These are phyloP conservation scores for Nymphalis c-album DNA, from an alignment of 2,888 invertebrate species.

Conservation along the genomic window DNA sequence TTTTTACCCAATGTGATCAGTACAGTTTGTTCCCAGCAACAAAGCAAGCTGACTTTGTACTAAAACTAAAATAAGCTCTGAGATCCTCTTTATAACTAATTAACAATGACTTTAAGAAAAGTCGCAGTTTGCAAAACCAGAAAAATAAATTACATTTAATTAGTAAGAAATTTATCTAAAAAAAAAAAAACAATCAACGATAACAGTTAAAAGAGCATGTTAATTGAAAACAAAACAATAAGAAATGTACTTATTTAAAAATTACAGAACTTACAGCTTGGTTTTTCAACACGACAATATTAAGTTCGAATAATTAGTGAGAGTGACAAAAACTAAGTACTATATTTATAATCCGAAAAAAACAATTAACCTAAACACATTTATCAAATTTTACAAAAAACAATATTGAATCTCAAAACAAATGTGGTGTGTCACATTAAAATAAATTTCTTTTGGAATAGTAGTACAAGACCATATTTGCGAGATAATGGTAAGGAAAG, in stretches of 20 bases:
- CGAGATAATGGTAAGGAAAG: too few relatives aligned
- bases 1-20: conserved; percentile 1
- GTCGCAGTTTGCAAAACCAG: neutral
- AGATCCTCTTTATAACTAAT: conserved; percentile 54
- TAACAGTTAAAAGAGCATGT: neutral
- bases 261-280: neutral
- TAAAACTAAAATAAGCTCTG: conserved; percentile 49
- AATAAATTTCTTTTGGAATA: too few relatives aligned
- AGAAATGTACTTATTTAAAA: neutral
- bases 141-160: neutral
- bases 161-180: neutral
- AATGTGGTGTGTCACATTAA: too few relatives aligned
- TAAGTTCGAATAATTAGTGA: too few relatives aligned
- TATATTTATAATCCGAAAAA: too few relatives aligned
- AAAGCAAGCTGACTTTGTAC: conserved; percentile 48
- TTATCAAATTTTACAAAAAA: too few relatives aligned
- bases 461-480: too few relatives aligned
- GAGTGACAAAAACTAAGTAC: too few relatives aligned
- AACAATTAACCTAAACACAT: too few relatives aligned
- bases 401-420: too few relatives aligned
- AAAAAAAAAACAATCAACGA: neutral
- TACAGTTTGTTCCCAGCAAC: neutral
- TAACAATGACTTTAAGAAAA: conserved; percentile 41
- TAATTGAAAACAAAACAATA: neutral
- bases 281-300: too few relatives aligned